Percentiles rank a stretch among this genome's conserved stretches.
These are phyloP conservation scores for Apodemus speciosus DNA, from an alignment of 2,113 vertebrate species.

Conservation along the genomic window DNA sequence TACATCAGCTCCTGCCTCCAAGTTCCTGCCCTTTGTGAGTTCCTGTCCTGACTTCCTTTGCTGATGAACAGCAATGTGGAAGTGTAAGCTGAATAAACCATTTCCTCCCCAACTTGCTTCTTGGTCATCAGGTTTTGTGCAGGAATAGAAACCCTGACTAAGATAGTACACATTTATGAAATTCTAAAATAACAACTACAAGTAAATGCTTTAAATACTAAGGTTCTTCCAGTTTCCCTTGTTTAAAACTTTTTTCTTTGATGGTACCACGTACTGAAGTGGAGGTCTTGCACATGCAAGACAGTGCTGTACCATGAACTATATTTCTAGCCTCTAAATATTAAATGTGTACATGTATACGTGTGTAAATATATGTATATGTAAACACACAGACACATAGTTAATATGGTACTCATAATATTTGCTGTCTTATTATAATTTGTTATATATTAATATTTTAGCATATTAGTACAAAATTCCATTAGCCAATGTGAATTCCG, in stretches of 20 bases:
- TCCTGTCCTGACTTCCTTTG: too few relatives aligned
- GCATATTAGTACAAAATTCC: not conserved
- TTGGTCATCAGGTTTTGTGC: too few relatives aligned
- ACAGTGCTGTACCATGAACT: not conserved
- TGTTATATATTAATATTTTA: not conserved
- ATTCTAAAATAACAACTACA: not conserved
- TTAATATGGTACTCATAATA: not conserved
- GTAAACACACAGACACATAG: not conserved
- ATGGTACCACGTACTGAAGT: not conserved
- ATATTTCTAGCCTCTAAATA: not conserved
- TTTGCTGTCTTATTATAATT: not conserved
- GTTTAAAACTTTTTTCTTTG: not conserved
- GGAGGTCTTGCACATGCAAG: not conserved
- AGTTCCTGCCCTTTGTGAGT: too few relatives aligned
- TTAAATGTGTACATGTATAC: not conserved
- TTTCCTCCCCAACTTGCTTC: too few relatives aligned
- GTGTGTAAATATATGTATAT: too few relatives aligned
- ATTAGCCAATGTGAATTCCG: not conserved
- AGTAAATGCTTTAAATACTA: not conserved
- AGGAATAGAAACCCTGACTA: too few relatives aligned
- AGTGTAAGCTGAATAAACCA: too few relatives aligned
- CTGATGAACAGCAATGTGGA: too few relatives aligned
- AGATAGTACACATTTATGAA: not conserved
- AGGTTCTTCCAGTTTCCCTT: not conserved
- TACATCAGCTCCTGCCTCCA: too few relatives aligned